Evolutionary conservation across 1,140 invertebrate genomes (phyloP).

Genomic region (Patella vulgata): DNA sequence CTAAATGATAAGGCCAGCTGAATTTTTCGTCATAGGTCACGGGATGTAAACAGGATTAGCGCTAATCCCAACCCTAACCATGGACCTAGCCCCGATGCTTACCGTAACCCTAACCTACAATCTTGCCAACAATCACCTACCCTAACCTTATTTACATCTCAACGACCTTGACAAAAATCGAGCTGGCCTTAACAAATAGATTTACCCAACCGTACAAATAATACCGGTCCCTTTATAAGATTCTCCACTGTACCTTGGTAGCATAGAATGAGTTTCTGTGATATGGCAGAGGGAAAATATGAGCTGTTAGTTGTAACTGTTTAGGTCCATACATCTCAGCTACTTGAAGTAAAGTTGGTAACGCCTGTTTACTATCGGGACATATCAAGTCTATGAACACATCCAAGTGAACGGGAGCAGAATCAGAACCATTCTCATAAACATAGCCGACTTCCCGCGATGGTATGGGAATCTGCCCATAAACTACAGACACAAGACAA

Average conservation of each 20-base stretch:
- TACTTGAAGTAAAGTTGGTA: constrained; percentile 33
- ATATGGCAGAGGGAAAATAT: constrained; percentile 50
- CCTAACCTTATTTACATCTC: too few relatives aligned
- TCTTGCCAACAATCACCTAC: too few relatives aligned
- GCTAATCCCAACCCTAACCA: too few relatives aligned
- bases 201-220: neutral
- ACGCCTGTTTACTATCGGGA: constrained; percentile 36
- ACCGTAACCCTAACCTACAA: too few relatives aligned
- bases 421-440: constrained; percentile 16
- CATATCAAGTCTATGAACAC: constrained; percentile 45
- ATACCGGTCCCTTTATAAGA: neutral
- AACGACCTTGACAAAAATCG: too few relatives aligned
- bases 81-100: too few relatives aligned
- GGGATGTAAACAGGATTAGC: too few relatives aligned
- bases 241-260: constrained; percentile 31
- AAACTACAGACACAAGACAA: too few relatives aligned
- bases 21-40: too few relatives aligned
- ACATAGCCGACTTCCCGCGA: constrained; percentile 35
- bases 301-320: constrained; percentile 24
- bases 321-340: constrained; percentile 37
- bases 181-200: too few relatives aligned
- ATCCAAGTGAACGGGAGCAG: constrained; percentile 38
- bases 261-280: constrained; percentile 41
- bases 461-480: constrained; percentile 36
- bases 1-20: too few relatives aligned